Evolutionary conservation across 2,888 invertebrate species (phyloP).

Genomic region (Lepidocyrtoides sp.): DNA sequence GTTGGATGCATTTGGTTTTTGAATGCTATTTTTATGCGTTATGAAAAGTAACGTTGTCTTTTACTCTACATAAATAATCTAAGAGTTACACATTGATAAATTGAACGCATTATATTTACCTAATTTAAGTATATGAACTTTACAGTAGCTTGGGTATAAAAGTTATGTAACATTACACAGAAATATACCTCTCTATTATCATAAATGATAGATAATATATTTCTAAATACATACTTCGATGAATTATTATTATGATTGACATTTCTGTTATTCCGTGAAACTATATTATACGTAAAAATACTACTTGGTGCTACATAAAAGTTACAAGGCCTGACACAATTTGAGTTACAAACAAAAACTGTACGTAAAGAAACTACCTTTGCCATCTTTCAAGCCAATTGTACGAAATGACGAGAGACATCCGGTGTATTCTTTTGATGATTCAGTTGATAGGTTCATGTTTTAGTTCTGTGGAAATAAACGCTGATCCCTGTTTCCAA

Average conservation of each 20-base stretch:
- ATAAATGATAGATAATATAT: too few relatives aligned
- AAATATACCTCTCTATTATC: too few relatives aligned
- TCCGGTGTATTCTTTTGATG: conserved; percentile 77
- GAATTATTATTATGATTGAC: too few relatives aligned
- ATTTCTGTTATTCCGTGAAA: not conserved
- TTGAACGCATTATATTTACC: not conserved
- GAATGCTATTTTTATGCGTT: not conserved
- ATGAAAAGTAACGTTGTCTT: not conserved
- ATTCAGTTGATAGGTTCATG: not conserved
- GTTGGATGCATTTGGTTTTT: not conserved
- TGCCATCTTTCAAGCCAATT: conserved; percentile 31
- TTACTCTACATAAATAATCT: too few relatives aligned
- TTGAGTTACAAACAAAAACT: too few relatives aligned
- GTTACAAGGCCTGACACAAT: too few relatives aligned
- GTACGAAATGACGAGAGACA: conserved; percentile 82
- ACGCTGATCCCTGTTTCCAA: not conserved
- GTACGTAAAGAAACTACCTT: conserved; percentile 73
- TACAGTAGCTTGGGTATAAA: too few relatives aligned
- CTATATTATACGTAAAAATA: not conserved
- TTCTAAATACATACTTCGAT: too few relatives aligned
- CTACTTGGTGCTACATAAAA: too few relatives aligned
- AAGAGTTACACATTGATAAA: not conserved
- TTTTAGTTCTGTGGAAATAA: not conserved
- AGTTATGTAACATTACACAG: too few relatives aligned
- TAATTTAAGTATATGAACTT: too few relatives aligned